Base-by-base conservation (phyloP, 2,113 vertebrate species). In the Ranitomeya variabilis region DNA sequence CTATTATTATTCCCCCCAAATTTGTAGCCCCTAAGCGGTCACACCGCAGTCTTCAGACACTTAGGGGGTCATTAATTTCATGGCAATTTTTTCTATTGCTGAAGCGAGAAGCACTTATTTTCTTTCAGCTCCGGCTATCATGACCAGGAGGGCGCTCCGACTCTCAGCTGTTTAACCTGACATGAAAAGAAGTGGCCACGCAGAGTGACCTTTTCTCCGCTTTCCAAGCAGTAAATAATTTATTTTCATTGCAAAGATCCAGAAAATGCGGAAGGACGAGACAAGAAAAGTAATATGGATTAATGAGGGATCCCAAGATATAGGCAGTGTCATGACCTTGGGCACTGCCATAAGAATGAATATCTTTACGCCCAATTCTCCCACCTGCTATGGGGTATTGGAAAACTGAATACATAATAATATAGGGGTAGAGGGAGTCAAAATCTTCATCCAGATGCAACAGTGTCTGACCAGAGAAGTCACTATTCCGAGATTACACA, bases 181-280 rank as follows among this genome's bases (percentile, higher is more conserved):
- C 57, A 37, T 37, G 57, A 81, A 81, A 64, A 52, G 60, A 66
- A 21, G 59, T 45, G 26, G 60, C 80, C 80, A 13, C 60, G 6
- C 10, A 37, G 80, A 83, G 18, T 66, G 59, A 83, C 80, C 80
- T 83, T 83, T 81, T 51, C 60, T 66, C 14, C 16, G 16, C 80
- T 66, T 52, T 66, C 80, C 60, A 64, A 66, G 60, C 60, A 64
- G 80, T 83, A 83, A 83, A 83, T 83, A 83, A 83, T 83, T 83
- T 83, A 83, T 66, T 64, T 83, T 83, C 80, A 83, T 66, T 66
- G 57, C 66, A 82, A 82, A 82, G 80, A 59, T 57, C 16, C 2
- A 19, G 31, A 21, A 82, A 6, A 66, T 21, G 31, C 31, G 37
- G 26, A 18, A 31, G 31, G 15, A 19, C 16, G 0, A 57, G 59